Conservation (phyloP, 2,113 vertebrate species). For the Caloenas nicobarica region DNA sequence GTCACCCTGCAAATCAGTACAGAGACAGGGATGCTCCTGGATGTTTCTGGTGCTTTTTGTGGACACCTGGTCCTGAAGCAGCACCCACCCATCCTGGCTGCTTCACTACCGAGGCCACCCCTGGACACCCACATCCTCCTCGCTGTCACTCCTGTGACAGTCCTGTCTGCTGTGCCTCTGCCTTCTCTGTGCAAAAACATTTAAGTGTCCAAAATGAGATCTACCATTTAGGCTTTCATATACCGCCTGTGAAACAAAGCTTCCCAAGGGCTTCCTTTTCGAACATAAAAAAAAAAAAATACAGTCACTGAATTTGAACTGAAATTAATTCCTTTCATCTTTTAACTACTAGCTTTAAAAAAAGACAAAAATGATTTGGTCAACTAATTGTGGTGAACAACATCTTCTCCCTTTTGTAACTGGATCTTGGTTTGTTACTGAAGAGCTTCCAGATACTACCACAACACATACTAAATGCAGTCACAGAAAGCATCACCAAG, state of each 20-base stretch:
- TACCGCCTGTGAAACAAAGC: neutral
- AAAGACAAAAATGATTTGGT: neutral
- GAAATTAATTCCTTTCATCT: neutral
- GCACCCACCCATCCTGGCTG: neutral
- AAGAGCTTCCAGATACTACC: neutral
- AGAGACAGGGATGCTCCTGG: neutral
- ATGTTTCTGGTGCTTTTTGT: neutral
- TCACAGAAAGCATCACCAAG: neutral
- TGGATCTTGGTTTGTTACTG: neutral
- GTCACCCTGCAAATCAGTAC: neutral
- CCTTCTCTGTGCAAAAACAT: neutral
- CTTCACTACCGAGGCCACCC: rapidly evolving
- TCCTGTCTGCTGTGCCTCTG: neutral
- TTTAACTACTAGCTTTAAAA: neutral
- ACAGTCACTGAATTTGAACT: neutral
- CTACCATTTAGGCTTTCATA: neutral
- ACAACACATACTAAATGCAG: neutral
- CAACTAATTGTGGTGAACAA: neutral
- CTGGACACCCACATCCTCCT: neutral
- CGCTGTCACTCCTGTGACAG: neutral
- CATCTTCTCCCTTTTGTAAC: neutral
- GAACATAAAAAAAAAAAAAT: neutral
- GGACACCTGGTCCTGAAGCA: neutral
- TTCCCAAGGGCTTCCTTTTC: neutral
- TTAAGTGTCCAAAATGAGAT: neutral